A percentile compares a stretch with the other conserved stretches of the same genome.
Conservation (phyloP, 2,888 invertebrate species). For the Temnothorax unifasciatus region DNA sequence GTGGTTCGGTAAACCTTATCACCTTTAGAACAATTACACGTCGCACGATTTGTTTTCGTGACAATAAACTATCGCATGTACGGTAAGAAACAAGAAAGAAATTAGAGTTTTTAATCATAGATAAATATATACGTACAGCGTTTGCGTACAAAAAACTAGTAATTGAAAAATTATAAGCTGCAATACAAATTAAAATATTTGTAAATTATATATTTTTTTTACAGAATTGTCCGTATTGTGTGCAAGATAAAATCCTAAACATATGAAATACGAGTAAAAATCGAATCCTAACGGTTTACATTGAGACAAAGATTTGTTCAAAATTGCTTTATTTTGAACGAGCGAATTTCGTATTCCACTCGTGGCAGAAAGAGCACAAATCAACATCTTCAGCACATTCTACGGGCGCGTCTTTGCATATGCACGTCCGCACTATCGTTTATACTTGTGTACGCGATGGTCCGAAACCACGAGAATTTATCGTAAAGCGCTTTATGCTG, state of each 20-base stretch:
- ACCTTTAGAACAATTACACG: neutral
- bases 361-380: conserved; percentile 9
- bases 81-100: neutral
- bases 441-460: conserved; percentile 13
- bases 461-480: conserved; percentile 35
- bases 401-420: neutral
- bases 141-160: neutral
- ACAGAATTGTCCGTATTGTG: neutral
- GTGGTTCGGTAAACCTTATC: conserved; percentile 8
- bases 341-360: conserved; percentile 1
- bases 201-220: neutral
- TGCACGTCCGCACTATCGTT: conserved; percentile 35
- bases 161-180: neutral
- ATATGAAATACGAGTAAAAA: neutral
- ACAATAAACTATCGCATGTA: neutral
- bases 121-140: neutral
- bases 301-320: neutral
- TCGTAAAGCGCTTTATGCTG: conserved; percentile 5
- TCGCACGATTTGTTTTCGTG: conserved; percentile 16
- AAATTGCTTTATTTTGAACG: neutral
- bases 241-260: neutral
- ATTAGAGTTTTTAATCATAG: neutral
- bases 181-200: neutral
- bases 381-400: conserved; percentile 24
- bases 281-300: neutral